Base-by-base conservation (phyloP, 1,140 invertebrate species). In the Philopotamus ludificatus region DNA sequence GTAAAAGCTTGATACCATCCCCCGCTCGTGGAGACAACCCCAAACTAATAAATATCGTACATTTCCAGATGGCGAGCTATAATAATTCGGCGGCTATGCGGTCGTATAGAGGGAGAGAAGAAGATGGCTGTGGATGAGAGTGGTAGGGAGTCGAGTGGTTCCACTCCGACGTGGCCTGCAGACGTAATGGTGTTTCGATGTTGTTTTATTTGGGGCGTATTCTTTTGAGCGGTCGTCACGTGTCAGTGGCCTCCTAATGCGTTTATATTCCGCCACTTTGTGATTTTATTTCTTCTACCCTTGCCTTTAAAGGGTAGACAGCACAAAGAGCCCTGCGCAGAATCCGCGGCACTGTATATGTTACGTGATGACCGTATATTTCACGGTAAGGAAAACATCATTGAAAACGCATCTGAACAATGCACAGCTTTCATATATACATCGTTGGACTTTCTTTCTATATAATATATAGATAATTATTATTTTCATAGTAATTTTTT, bases 181-280 rank as follows among this genome's bases (percentile, higher is more conserved):
- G 54, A 53, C 50, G 18, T 57, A 57, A 57, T 57, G 54, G 54
- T 57, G 21, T 57, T 57, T 57, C 54, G 54, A 57, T 57, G 54
- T 57, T 57, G 54, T 57, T 57, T 57, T 57, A 57, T 57, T 57
- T 42, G 54, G 8, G 54, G 54, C 18, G 54, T 28, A 57, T 57
- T 57, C 54, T 57, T 57, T 57, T 57, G 54, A 57, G 54, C 54
- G 54, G 20, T 39, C 54, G 54, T 57, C 54, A 57, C 54, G 54
- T 57, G 54, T 57, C 54, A 57, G 34, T 39, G 54, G 54, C 26
- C 53, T 28, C 54, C 54, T 57, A 57, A 57, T 57, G 54, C 54
- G 16, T 57, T 55, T 55, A 55, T 55, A 55, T 55, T 55, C 20
- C 25, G 20, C 51, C 51, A 55, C 51, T 55, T 55, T 55, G 51